Evolutionary conservation across 2,888 invertebrate species (phyloP), one percentile per base, ranked within the genome.

Genomic region (Aquatica leii): DNA sequence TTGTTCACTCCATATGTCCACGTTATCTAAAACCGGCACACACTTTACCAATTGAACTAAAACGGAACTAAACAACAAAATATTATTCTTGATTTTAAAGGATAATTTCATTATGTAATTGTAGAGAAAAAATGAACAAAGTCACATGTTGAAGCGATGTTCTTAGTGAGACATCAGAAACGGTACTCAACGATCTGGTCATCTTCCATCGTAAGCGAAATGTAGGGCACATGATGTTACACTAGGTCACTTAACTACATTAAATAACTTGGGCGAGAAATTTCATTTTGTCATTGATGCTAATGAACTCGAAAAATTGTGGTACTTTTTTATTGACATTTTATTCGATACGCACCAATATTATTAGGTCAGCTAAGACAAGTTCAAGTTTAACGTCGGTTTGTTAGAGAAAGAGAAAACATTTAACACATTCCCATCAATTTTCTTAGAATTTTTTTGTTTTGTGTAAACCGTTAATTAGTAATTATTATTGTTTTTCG

Each of bases 1-100:
- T 5, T 21, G 54, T 51, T 71, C 75, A 11, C 66, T 64, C 77
- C 76, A 77, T 51, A 77, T 75, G 70, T 76, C 76, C 21, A 69
- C 66, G 56, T 65, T 66, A 6, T 46, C 50, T 12, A 69, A 17
- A 20, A 62, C 14, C 6, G 71, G 71, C 6, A 52, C 17, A 8
- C 57, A 35, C 14, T 43, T 20, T 9, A 65, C 62, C 1, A 53
- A 24, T 41, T 40, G 41, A 0, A 53, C 12, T 48, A 59, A 55
- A 52, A 63, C 40, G 9, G 41, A 31, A 11, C 21, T 18, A 11
- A 34, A 51, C 5, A 59, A 24, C 5, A 58, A 6, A 1, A 57
- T 9, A 31, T 31, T 6, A 31, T 31, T 31, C 9, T 31, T 9
- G 4, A 6, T 31, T 9, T 31, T 31, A 31, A 31, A 31, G 31